Evolutionary conservation across 1,140 invertebrate genomes (phyloP).

Genomic region (Paralvinella palmiformis): DNA sequence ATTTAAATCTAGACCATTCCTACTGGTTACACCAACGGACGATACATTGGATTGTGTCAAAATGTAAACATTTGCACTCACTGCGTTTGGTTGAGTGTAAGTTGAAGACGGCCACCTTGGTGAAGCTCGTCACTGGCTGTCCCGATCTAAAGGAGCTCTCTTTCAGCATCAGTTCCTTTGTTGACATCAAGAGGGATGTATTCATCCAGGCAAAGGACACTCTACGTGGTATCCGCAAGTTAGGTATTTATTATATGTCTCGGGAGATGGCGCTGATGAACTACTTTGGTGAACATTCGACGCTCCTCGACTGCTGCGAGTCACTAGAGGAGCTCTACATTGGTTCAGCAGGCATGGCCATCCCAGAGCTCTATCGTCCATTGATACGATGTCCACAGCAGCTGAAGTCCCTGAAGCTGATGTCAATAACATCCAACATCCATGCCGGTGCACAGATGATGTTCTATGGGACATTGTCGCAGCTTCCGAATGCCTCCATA

Average conservation of each 20-base stretch:
- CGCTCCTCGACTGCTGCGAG: conserved; percentile 13
- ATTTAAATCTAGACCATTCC: conserved; percentile 15
- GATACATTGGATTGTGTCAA: not conserved
- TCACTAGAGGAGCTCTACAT: conserved; percentile 13
- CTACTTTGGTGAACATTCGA: conserved; percentile 13
- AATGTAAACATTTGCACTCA: conserved; percentile 1
- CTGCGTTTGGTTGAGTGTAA: conserved; percentile 15
- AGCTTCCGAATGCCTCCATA: conserved; percentile 4
- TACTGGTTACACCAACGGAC: conserved; percentile 8
- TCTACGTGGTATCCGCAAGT: not conserved
- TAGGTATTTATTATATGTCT: conserved; percentile 12
- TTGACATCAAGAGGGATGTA: conserved; percentile 13
- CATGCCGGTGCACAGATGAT: conserved; percentile 16
- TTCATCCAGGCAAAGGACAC: not conserved
- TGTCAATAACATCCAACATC: conserved; percentile 14
- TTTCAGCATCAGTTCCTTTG: conserved; percentile 14
- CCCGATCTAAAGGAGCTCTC: conserved; percentile 8
- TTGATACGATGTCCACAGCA: conserved; percentile 4
- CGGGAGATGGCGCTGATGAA: conserved; percentile 11
- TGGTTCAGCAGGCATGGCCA: conserved; percentile 12
- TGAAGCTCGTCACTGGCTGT: not conserved
- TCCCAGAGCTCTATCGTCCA: conserved; percentile 16
- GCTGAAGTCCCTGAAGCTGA: not conserved
- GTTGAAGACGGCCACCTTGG: not conserved
- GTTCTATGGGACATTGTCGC: conserved; percentile 17